Percentiles rank a stretch among this genome's conserved stretches.
These are phyloP conservation scores for Glaucomys volans DNA, from an alignment of 2,113 vertebrate species.

Conservation along the genomic window DNA sequence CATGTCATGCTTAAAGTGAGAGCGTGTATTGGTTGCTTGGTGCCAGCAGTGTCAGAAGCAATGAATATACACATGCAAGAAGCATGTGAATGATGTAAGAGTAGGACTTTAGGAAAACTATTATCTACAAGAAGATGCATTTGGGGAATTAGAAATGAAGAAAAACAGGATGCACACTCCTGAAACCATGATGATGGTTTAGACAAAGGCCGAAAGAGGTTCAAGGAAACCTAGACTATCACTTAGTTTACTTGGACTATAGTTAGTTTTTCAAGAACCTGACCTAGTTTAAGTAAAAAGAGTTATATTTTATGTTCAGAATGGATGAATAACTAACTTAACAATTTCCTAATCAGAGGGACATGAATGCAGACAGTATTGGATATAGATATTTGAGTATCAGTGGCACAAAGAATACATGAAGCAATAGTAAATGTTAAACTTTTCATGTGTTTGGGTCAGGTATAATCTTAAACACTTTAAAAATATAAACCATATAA, in stretches of 20 bases:
- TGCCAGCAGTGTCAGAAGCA: not conserved
- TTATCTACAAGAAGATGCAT: not conserved
- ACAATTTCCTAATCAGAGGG: not conserved
- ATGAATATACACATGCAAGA: not conserved
- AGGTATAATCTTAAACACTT: not conserved
- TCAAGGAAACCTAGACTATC: not conserved
- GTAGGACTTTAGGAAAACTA: not conserved
- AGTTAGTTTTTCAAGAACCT: not conserved
- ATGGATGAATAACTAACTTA: not conserved
- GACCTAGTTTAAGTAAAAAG: not conserved
- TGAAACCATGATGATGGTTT: not conserved
- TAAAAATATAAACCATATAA: not conserved
- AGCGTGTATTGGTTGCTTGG: not conserved
- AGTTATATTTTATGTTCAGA: not conserved
- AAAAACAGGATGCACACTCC: fast-evolving
- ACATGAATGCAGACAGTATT: not conserved
- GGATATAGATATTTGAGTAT: not conserved
- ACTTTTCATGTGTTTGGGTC: not conserved
- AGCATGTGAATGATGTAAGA: not conserved
- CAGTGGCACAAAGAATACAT: not conserved
- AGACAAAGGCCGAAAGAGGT: not conserved
- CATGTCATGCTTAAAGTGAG: not conserved
- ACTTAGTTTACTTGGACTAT: not conserved
- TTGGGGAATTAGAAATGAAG: not conserved
- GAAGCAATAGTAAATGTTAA: not conserved